Conservation (phyloP, 2,113 vertebrate species). For the Chauna torquata region DNA sequence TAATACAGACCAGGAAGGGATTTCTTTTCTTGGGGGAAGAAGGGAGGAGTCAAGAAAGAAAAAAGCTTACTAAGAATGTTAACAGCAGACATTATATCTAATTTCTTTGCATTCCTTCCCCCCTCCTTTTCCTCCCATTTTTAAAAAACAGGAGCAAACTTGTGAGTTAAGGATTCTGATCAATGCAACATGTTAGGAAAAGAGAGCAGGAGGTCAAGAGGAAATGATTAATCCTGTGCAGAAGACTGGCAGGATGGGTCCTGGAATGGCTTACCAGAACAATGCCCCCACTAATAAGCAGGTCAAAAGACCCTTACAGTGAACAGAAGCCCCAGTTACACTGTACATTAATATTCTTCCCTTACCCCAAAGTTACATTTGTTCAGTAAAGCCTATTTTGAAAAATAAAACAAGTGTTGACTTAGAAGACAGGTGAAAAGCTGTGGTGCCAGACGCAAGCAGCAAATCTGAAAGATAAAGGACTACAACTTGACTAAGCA, state of each 20-base stretch:
- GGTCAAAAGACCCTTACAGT: constrained; percentile 66
- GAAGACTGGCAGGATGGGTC: constrained; percentile 65
- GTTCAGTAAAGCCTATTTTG: neutral
- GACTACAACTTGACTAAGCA: neutral
- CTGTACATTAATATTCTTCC: constrained; percentile 53
- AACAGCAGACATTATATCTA: constrained; percentile 57
- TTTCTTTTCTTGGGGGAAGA: constrained; percentile 49
- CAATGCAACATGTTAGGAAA: constrained; percentile 70
- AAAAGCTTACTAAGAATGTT: constrained; percentile 55
- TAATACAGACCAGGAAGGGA: constrained; percentile 65
- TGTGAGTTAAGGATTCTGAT: constrained; percentile 61
- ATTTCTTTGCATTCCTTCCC: constrained; percentile 52
- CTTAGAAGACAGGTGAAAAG: constrained; percentile 44
- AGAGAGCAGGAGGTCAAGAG: constrained; percentile 69
- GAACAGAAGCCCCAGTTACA: constrained; percentile 58
- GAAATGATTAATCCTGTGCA: constrained; percentile 74
- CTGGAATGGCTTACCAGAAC: constrained; percentile 65
- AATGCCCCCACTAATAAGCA: constrained; percentile 60
- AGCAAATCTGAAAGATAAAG: neutral
- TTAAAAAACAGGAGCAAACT: constrained; percentile 56
- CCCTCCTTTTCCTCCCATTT: constrained; percentile 57
- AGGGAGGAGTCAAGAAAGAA: constrained; percentile 23
- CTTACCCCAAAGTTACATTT: constrained; percentile 1
- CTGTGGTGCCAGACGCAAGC: neutral
- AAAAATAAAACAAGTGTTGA: neutral